Base-by-base conservation (phyloP, 2,113 vertebrate genomes). In the Ictalurus furcatus region DNA sequence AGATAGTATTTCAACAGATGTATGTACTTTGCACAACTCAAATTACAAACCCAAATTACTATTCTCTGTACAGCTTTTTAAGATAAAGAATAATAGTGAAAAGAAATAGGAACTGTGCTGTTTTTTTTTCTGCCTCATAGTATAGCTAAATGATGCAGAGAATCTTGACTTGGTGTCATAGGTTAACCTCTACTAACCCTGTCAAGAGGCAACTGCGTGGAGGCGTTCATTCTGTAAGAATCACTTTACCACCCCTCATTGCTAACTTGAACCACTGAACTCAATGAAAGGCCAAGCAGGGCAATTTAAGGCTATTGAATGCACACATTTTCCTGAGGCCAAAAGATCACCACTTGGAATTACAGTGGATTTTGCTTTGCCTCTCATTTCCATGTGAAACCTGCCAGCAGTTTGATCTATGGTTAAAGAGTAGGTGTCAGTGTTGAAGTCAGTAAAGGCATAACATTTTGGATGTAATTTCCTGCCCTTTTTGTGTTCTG, bases 231-330 rank as follows among this genome's bases (percentile, higher is more conserved):
- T 92, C 90, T 90, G 85, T 81, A 92, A 79, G 87, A 92, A 94
- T 92, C 93, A 93, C 93, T 94, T 93, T 90, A 92, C 84, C 69
- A 87, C 84, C 73, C 76, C 90, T 90, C 91, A 88, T 71, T 79
- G 91, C 91, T 87, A 93, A 92, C 92, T 93, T 92, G 94, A 95
- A 95, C 91, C 71, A 69, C 85, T 89, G 86, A 93, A 89, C 92
- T 91, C 81, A 12, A 83, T 48, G 44, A 91, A 89, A 89, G 85
- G 89, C 89, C 92, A 87, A 90, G 90, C 34, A 85, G 91, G 90
- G 89, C 94, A 91, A 93, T 95, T 94, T 94, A 91, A 92, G 91
- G 91, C 91, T 96, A 95, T 95, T 96, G 96, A 96, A 96, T 97
- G 96, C 96, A 96, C 95, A 95, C 95, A 95, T 97, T 96, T 93